These are phyloP conservation scores for Eolophus roseicapilla DNA, from an alignment of 2,113 vertebrate genomes.

Conservation along the genomic window DNA sequence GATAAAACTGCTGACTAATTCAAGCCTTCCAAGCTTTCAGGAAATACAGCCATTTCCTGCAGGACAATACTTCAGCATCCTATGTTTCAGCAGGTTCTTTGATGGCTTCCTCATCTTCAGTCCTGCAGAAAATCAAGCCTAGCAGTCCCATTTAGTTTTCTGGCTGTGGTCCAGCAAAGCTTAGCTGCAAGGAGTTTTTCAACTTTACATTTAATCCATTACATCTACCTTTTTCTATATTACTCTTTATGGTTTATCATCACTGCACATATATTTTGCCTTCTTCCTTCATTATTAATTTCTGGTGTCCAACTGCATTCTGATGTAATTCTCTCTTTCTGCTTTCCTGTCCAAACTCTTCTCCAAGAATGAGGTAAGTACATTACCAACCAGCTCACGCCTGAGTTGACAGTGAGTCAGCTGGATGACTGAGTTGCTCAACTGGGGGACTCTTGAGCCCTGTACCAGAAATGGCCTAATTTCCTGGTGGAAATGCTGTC, in stretches of 20 bases:
- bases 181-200: not conserved
- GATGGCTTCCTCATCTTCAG: not conserved
- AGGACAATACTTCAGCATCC: not conserved
- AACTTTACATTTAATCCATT: not conserved
- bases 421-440: not conserved
- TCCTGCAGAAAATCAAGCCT: not conserved
- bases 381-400: not conserved
- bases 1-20: not conserved
- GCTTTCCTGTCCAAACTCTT: not conserved
- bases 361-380: slow-evolving; percentile 25
- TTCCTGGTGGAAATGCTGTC: not conserved
- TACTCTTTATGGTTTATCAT: not conserved
- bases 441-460: not conserved
- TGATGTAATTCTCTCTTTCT: not conserved
- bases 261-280: not conserved
- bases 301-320: not conserved
- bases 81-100: not conserved
- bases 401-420: slow-evolving; percentile 14
- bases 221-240: not conserved
- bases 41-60: not conserved
- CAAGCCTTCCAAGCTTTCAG: not conserved
- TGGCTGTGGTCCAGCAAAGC: not conserved
- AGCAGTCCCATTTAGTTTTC: not conserved
- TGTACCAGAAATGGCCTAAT: not conserved
- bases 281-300: not conserved